Percentiles rank a stretch among this genome's conserved stretches.
phyloP scores from a whole-genome alignment of 2,888 invertebrate genomes.

The Eupithecia dodoneata region DNA sequence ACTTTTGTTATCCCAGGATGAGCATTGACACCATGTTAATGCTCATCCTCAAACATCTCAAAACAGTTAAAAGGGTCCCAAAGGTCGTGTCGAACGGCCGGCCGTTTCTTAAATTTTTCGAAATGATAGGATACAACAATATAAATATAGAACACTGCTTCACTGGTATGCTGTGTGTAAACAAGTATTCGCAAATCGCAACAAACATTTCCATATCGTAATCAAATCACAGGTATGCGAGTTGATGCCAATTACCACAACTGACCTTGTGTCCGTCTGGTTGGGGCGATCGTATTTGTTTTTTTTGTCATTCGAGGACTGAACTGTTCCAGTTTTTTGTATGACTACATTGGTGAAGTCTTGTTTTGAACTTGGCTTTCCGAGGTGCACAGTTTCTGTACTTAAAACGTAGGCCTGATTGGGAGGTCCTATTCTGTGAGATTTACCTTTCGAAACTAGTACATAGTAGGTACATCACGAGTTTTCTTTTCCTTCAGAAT shows the following conservation, averaged over 20 bases:
- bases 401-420: neutral
- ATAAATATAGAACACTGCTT: neutral
- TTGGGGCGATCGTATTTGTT: constrained; percentile 22
- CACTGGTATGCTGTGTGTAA: constrained; percentile 1
- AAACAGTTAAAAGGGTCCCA: neutral
- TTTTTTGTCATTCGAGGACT: constrained; percentile 13
- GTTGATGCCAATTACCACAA: constrained; percentile 23
- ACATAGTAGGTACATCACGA: neutral
- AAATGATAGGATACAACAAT: neutral
- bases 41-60: neutral
- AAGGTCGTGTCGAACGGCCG: no score
- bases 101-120: neutral
- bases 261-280: constrained; percentile 29
- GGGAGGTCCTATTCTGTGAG: neutral
- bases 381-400: neutral
- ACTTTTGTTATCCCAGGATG: neutral
- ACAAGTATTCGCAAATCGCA: constrained; percentile 4
- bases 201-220: constrained; percentile 14
- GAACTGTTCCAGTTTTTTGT: constrained; percentile 13
- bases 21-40: neutral
- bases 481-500: neutral
- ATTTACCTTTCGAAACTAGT: neutral
- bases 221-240: constrained; percentile 25
- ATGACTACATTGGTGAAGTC: neutral
- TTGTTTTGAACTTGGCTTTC: neutral